A percentile compares a stretch with the other conserved stretches of the same genome.
These are phyloP conservation scores for Centroberyx gerrardi DNA, from an alignment of 2,797 vertebrate species.

Conservation along the genomic window DNA sequence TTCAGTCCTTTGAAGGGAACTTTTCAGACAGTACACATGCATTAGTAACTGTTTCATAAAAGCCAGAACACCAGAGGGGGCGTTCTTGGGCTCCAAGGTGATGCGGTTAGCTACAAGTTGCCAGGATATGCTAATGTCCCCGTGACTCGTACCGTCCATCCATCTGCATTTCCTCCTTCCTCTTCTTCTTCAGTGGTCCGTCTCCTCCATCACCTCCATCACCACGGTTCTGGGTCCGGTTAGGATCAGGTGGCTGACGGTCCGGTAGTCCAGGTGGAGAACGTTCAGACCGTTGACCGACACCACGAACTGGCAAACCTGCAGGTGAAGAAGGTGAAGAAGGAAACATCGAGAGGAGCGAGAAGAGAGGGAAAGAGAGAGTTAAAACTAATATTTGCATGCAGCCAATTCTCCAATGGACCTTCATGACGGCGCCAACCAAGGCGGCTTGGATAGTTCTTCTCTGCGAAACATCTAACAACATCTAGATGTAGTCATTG, in stretches of 20 bases:
- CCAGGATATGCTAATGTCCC: too few species aligned
- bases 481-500: too few species aligned
- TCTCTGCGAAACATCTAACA: too few species aligned
- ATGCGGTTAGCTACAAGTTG: too few species aligned
- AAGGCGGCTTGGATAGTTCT: too few species aligned
- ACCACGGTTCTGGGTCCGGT: conserved; percentile 92
- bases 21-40: neutral
- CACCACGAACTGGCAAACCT: conserved; percentile 95
- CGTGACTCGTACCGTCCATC: neutral
- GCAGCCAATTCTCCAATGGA: neutral
- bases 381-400: too few species aligned
- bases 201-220: conserved; percentile 97
- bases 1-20: too few species aligned
- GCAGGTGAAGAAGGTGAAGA: neutral
- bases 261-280: conserved; percentile 91
- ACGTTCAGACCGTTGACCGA: conserved; percentile 92
- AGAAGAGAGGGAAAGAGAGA: neutral
- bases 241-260: conserved; percentile 93
- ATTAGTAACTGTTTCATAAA: neutral
- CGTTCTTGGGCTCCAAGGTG: too few species aligned
- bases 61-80: neutral
- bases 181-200: conserved; percentile 71
- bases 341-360: neutral
- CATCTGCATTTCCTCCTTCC: neutral
- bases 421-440: too few species aligned